Base-by-base conservation (phyloP, 2,888 invertebrate genomes). In the Euclidia mi region DNA sequence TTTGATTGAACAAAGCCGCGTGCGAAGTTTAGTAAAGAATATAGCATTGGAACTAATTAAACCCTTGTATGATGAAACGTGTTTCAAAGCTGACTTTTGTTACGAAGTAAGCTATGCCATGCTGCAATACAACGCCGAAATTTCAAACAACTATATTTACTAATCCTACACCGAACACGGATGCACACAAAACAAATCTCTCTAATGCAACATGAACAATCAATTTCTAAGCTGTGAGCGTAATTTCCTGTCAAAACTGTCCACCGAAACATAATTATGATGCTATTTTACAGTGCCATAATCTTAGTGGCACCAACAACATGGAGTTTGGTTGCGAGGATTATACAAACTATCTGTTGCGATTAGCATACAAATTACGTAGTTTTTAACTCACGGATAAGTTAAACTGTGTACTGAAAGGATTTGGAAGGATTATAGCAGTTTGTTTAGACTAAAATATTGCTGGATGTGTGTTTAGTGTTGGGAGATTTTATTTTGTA, bases 331-430 rank as follows among this genome's bases (percentile, higher is more conserved):
- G 56, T 43, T 46, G 48, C 40, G 28, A 32, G 63, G 69, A 66
- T 82, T 81, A 81, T 71, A 71, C 53, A 51, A 75, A 83, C 79
- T 79, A 82, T 78, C 72, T 77, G 76, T 78, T 79, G 71, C 74
- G 73, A 84, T 85, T 85, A 81, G 69, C 84, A 85, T 84, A 84
- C 81, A 84, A 84, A 86, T 84, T 76, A 79, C 7, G 67, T 60
- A 66, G 78, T 81, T 83, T 82, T 84, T 82, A 73, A 76, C 66
- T 53, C 45, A 31, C 46, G 51, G 57, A 37, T 52, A 60, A 68
- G 63, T 79, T 79, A 72, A 78, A 72, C 67, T 50, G 37, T 68
- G 47, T 67, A 63, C 53, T 47, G 56, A 29, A 42, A 63, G 69
- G 68, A 66, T 72, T 65, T 53, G 3, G 12, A 45, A 11, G 72